phyloP scores from a whole-genome alignment of 2,888 invertebrate species.

The Cyaniris semiargus region DNA sequence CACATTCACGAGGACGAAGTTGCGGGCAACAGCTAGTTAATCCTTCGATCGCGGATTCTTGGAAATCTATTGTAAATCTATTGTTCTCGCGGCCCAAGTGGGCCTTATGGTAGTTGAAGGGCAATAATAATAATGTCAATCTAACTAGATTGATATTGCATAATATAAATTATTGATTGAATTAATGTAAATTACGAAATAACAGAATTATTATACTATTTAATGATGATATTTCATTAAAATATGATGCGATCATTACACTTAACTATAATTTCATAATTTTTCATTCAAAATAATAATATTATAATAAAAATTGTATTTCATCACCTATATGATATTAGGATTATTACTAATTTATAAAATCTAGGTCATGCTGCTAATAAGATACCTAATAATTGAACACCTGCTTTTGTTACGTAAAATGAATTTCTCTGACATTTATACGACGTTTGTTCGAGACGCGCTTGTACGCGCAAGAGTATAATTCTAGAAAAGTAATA shows the following conservation, averaged over 20 bases:
- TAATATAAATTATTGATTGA: too few relatives aligned
- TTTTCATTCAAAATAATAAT: background rate
- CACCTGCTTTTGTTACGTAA: slow-evolving; percentile 30
- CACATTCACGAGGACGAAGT: too few relatives aligned
- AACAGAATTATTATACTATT: too few relatives aligned
- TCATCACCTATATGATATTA: slow-evolving; percentile 14
- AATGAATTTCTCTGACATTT: slow-evolving; percentile 8
- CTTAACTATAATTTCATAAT: background rate
- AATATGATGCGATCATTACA: background rate
- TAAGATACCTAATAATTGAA: slow-evolving; percentile 8
- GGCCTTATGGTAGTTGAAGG: too few relatives aligned
- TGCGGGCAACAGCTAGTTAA: too few relatives aligned
- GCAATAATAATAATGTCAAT: too few relatives aligned
- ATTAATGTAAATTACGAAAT: too few relatives aligned
- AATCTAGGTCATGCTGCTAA: slow-evolving; percentile 17
- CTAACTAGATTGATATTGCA: too few relatives aligned
- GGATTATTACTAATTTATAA: slow-evolving; percentile 8
- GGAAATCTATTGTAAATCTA: too few relatives aligned
- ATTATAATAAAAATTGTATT: slow-evolving; percentile 5
- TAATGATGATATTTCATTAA: too few relatives aligned
- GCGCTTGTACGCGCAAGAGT: background rate
- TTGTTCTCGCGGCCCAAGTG: too few relatives aligned
- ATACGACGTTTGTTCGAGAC: background rate
- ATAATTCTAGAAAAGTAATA: background rate
- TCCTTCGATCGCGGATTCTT: too few relatives aligned